Evolutionary conservation across 2,113 vertebrate genomes (phyloP), one percentile per base, ranked within the genome.

Genomic region (Stegostoma tigrinum): DNA sequence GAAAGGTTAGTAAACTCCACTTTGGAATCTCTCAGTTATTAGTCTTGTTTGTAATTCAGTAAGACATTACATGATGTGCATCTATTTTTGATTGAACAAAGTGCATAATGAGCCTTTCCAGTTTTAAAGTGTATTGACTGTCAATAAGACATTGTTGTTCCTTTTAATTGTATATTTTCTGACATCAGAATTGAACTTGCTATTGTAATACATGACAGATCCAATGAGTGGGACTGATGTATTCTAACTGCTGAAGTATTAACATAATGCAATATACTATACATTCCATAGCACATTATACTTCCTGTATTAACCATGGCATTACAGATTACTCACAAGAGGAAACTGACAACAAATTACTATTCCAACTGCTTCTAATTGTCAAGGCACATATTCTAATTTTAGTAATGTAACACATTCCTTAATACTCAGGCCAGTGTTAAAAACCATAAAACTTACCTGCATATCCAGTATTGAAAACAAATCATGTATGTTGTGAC

Each of bases 61-160:
- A 42, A 95, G 66, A 70, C 12, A n/a, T 24, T 48, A 75, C 67
- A 72, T 2, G 55, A 14, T 34, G 68, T 30, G 6, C 67, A 72
- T 95, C 61, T 66, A 93, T 38, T 67, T 93, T 72, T 95, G 68
- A 52, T 34, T 45, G 42, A 95, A 45, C 68, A 48, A 95, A 72
- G 42, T 95, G 94, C 94, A 95, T 95, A 95, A 30, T 52, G 68
- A 95, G 42, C 68, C 94, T 95, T 23, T 45, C 3, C 87, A 52
- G 42, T 67, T 72, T 14, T 8, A 75, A 72, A 55, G 27, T 61
- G 86, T 48, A 89, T 55, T 89, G 52, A 89, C 86, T 61, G 30
- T 90, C 87, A 90, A 34, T 90, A 90, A 34, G 55, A 34, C 52
- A 90, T 52, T 12, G 61, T 90, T 90, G 27, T 61, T 90, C n/a